Evolutionary conservation across 92 coral and sea anemone genomes (phyloP), one percentile per base, ranked within the genome.

Genomic region (Porites lobata): DNA sequence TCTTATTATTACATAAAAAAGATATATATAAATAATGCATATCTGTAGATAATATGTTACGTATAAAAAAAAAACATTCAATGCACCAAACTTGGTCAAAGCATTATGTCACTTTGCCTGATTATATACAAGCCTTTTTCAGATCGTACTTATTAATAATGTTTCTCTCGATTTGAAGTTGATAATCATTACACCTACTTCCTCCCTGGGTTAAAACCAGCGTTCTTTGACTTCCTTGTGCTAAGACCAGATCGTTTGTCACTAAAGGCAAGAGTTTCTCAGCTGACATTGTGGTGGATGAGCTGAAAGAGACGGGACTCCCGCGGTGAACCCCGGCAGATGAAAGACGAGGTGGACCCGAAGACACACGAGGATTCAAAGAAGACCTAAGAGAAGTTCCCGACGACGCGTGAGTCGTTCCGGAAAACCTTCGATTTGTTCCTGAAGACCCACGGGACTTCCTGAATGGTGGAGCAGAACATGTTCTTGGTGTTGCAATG

Each of bases 171-270:
- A 91, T 87, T 38, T 91, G 85, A 11, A 89, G 87, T 76, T 90
- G 95, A 76, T 76, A 80, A 9, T 86, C 88, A 85, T 95, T 95
- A 53, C 91, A 84, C 68, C 96, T 69, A 10, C 86, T 84, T 43
- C 98, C 94, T 51, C 96, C 98, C 6, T 93, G 95, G 12, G 95
- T 93, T 29, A 95, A 75, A 13, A 95, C 90, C 47, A 95, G 61
- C 14, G 92, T 83, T 62, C 98, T 86, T 19, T 88, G 98, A 70
- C 95, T 92, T 17, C 98, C 98, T 76, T 95, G 87, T 18, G 98
- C 98, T 5, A 92, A 10, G 11, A 92, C 95, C 79, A 92, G 84
- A 29, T 92, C 92, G 59, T 89, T 83, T 29, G 79, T 83, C 17
- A 89, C 86, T 65, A 86, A 50, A 8, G 95, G 93, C 51, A 81